Conservation (phyloP, 2,888 invertebrate genomes). For the Nephrocerus scutellatus region DNA sequence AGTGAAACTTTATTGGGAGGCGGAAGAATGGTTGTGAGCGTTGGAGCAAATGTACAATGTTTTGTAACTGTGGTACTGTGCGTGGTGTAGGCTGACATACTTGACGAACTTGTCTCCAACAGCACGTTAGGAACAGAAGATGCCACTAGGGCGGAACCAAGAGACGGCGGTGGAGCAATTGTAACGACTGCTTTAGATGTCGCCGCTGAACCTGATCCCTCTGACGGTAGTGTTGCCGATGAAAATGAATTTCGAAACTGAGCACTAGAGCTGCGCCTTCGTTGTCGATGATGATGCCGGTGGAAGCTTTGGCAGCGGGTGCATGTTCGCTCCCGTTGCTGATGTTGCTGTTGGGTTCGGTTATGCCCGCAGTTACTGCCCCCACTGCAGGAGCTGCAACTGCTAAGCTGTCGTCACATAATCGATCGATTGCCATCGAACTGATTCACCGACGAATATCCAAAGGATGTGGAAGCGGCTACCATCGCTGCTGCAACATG, state of each 20-base stretch:
- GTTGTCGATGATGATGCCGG: slow-evolving; percentile 42
- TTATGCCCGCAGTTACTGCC: slow-evolving; percentile 44
- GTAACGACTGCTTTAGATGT: slow-evolving; percentile 36
- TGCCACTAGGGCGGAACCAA: slow-evolving; percentile 26
- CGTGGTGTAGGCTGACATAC: no score
- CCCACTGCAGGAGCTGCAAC: slow-evolving; percentile 47
- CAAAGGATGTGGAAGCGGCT: slow-evolving; percentile 46
- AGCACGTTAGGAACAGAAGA: slow-evolving; percentile 26
- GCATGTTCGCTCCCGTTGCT: slow-evolving; percentile 32
- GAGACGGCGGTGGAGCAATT: slow-evolving; percentile 30
- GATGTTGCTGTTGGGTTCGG: slow-evolving; percentile 27
- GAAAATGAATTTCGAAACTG: slow-evolving; percentile 29
- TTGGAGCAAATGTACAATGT: slow-evolving; percentile 41
- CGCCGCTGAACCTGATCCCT: neutral
- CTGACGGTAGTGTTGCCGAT: no score
- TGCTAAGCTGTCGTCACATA: slow-evolving; percentile 49
- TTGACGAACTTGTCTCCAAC: slow-evolving; percentile 25
- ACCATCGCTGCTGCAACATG: slow-evolving; percentile 48
- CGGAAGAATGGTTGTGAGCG: slow-evolving; percentile 35
- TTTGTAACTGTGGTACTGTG: slow-evolving; percentile 25
- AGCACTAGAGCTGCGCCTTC: slow-evolving; percentile 38
- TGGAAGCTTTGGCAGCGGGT: slow-evolving; percentile 46
- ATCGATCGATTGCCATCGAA: slow-evolving; percentile 43
- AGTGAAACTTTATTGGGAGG: slow-evolving; percentile 23
- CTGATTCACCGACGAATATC: slow-evolving; percentile 47